Evolutionary conservation across 2,113 vertebrate species (phyloP).

Genomic region (Dromaius novaehollandiae): DNA sequence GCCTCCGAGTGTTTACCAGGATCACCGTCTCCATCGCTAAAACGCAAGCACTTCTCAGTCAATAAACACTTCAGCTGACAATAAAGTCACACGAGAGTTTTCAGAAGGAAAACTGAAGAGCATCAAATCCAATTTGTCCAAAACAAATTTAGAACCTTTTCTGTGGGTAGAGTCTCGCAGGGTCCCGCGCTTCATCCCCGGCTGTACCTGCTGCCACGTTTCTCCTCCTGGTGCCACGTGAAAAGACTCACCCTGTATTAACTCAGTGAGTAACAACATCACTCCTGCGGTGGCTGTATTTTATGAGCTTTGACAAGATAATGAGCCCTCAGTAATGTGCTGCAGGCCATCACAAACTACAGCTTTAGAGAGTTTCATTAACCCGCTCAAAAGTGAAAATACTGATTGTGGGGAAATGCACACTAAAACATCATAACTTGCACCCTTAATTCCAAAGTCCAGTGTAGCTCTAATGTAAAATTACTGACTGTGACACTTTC

Average conservation of each 20-base stretch:
- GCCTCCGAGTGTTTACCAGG: constrained; percentile 1
- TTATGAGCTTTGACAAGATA: constrained; percentile 66
- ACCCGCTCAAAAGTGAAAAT: constrained; percentile 31
- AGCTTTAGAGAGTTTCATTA: constrained; percentile 40
- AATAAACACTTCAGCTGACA: constrained; percentile 52
- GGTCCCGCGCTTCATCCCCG: not conserved
- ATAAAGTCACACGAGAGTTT: constrained; percentile 47
- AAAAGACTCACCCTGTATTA: constrained; percentile 2
- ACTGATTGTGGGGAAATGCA: constrained; percentile 5
- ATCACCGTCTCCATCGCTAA: constrained; percentile 20
- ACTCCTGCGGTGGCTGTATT: constrained; percentile 27
- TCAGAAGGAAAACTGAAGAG: constrained; percentile 43
- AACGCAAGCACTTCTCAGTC: constrained; percentile 40
- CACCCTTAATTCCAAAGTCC: not conserved
- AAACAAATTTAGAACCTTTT: constrained; percentile 35
- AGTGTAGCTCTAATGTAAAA: not conserved
- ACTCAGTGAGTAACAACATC: constrained; percentile 43
- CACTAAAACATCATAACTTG: constrained; percentile 35
- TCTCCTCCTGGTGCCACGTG: not conserved
- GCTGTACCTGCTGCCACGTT: not conserved
- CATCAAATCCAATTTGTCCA: constrained; percentile 33
- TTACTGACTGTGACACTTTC: not conserved
- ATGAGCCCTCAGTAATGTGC: constrained; percentile 48
- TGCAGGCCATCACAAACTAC: constrained; percentile 58
- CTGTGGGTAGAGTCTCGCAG: not conserved